Percentiles rank a stretch among this genome's conserved stretches.
phyloP scores from a whole-genome alignment of 2,888 invertebrate genomes.

The Perdita meconis region DNA sequence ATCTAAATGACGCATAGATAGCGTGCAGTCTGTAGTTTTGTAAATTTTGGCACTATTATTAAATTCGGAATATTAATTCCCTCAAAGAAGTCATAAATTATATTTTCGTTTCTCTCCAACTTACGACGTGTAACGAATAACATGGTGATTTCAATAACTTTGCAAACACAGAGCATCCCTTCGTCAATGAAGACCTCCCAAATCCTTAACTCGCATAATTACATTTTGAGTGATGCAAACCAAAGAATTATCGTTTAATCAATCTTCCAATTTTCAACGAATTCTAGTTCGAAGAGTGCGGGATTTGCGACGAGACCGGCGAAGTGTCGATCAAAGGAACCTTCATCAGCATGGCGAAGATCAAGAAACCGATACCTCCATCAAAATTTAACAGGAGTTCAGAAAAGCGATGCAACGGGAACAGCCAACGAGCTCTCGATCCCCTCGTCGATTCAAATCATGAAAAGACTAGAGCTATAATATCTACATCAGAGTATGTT shows the following conservation, averaged over 20 bases:
- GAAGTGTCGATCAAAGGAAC: constrained; percentile 53
- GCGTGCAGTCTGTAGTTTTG: no score
- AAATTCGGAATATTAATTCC: no score
- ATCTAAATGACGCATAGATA: no score
- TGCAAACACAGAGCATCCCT: constrained; percentile 27
- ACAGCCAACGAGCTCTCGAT: not conserved
- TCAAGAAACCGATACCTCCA: not conserved
- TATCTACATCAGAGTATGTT: not conserved
- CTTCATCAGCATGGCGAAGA: constrained; percentile 18
- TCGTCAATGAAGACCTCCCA: not conserved
- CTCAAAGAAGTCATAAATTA: no score
- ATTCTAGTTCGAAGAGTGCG: constrained; percentile 54
- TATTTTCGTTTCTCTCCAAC: no score
- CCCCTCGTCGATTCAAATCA: not conserved
- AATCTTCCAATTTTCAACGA: not conserved
- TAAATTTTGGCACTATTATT: no score
- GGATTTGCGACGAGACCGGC: constrained; percentile 58
- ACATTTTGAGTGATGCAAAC: not conserved
- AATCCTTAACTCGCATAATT: not conserved
- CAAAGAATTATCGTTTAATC: not conserved
- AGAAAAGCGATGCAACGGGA: not conserved
- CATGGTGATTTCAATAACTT: no score
- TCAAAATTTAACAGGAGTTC: not conserved
- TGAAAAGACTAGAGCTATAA: constrained; percentile 3
- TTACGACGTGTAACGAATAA: no score